phyloP scores from a whole-genome alignment of 2,888 invertebrate species.

The Platycheirus rosarum region DNA sequence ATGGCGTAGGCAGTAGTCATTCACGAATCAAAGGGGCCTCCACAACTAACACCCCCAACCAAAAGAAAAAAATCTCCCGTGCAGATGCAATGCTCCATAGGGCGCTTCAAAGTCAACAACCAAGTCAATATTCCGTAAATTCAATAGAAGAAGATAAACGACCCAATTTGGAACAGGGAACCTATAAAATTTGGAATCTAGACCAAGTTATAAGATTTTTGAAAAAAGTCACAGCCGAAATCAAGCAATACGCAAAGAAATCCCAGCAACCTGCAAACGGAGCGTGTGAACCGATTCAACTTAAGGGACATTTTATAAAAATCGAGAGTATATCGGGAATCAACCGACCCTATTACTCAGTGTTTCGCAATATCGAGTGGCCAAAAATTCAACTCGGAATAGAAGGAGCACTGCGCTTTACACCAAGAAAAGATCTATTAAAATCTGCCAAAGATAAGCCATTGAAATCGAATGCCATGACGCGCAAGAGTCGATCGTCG shows the following conservation, averaged over 20 bases:
- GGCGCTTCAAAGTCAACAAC: constrained; percentile 81
- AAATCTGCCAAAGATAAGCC: constrained; percentile 71
- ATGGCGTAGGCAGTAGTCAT: constrained; percentile 56
- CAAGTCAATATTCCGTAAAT: constrained; percentile 51
- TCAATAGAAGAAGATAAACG: constrained; percentile 52
- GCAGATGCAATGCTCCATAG: constrained; percentile 92
- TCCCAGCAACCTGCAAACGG: constrained; percentile 75
- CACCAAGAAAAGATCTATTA: constrained; percentile 75
- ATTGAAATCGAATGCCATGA: constrained; percentile 77
- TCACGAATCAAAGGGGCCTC: constrained; percentile 50
- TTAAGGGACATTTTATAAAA: constrained; percentile 88
- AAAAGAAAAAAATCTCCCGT: constrained; percentile 82
- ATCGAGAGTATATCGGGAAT: constrained; percentile 84
- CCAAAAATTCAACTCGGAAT: constrained; percentile 80
- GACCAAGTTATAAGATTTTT: constrained; percentile 86
- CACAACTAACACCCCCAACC: constrained; percentile 54
- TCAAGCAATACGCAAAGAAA: constrained; percentile 77
- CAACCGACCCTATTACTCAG: constrained; percentile 81
- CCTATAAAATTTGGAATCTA: constrained; percentile 84
- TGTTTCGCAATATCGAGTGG: constrained; percentile 81
- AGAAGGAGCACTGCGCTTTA: constrained; percentile 79
- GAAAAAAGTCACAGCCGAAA: constrained; percentile 84
- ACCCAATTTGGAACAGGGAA: constrained; percentile 76
- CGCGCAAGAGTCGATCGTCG: constrained; percentile 81
- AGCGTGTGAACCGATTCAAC: constrained; percentile 83